Evolutionary conservation across 2,797 vertebrate genomes (phyloP), one percentile per base, ranked within the genome.

Genomic region (Amphiprion clarkii): DNA sequence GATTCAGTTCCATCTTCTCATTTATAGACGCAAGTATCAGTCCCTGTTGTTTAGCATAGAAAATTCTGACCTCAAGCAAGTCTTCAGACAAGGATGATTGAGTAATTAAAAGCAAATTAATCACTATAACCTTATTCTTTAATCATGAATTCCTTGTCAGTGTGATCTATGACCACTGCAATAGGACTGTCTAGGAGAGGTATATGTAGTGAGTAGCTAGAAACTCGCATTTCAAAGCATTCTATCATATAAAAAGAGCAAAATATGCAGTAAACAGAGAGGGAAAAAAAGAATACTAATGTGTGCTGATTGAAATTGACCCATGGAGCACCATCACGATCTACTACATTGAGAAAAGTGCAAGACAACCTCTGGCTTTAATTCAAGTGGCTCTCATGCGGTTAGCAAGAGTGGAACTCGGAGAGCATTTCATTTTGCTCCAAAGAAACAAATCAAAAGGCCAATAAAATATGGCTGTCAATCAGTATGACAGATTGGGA

Each of bases 231-330:
- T 76, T 71, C 11, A 76, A 68, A 49, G 29, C 7, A 17, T 42
- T 10, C 48, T 59, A 12, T 70, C 33, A 52, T 52, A n/a, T 14
- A 72, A 11, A 53, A 49, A 7, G 40, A 51, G 19, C 0, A 0
- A 39, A 58, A 66, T 14, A 17, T 13, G 21, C 23, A 44, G 8
- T 11, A 72, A 64, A 71, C 7, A 31, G 29, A 31, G 52, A 56
- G 11, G 36, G 9, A 66, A 52, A 57, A 68, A n/a, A 48, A 9
- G 39, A 33, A 72, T 51, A 55, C 54, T 81, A 69, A 81, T 84
- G 56, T 68, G 14, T 31, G 39, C 76, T 91, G 86, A 94, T 86
- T 91, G 87, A 91, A 89, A 93, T 61, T 90, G 84, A 88, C 87
- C 83, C 56, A 46, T 62, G 39, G 71, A 79, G 72, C 70, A 62